Evolutionary conservation across 2,888 invertebrate species (phyloP).

Genomic region (Linyphia triangularis): DNA sequence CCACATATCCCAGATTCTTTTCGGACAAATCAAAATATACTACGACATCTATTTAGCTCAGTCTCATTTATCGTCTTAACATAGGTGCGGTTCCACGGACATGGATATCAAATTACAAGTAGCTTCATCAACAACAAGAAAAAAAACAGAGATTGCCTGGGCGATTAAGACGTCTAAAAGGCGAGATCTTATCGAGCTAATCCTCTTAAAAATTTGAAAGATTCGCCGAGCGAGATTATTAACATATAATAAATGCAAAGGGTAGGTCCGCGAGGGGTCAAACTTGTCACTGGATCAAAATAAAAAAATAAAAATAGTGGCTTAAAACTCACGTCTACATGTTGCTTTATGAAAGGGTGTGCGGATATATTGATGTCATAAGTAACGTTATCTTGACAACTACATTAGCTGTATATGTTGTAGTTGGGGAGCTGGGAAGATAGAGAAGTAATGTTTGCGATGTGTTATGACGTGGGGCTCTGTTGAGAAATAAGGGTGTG

Average conservation of each 20-base stretch:
- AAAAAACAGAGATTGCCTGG: background rate
- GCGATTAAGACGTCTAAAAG: background rate
- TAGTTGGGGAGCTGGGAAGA: background rate
- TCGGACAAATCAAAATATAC: no score
- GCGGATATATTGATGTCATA: background rate
- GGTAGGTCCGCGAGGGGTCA: background rate
- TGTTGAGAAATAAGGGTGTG: no score
- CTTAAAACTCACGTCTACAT: background rate
- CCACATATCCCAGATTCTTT: no score
- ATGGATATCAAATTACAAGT: no score
- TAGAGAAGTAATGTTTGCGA: background rate
- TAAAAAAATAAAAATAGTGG: background rate
- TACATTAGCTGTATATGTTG: background rate
- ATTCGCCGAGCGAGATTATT: background rate
- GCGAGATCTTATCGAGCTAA: constrained; percentile 16
- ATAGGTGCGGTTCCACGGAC: background rate
- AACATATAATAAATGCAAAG: background rate
- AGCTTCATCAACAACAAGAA: background rate
- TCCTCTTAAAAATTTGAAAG: constrained; percentile 30
- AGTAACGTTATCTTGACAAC: background rate
- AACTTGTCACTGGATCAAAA: background rate
- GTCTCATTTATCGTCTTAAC: background rate
- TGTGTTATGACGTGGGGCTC: no score
- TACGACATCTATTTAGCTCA: no score
- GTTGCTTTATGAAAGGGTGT: background rate